These are phyloP conservation scores for Aphelinus atriplicis DNA, from an alignment of 1,140 invertebrate species.

Conservation along the genomic window DNA sequence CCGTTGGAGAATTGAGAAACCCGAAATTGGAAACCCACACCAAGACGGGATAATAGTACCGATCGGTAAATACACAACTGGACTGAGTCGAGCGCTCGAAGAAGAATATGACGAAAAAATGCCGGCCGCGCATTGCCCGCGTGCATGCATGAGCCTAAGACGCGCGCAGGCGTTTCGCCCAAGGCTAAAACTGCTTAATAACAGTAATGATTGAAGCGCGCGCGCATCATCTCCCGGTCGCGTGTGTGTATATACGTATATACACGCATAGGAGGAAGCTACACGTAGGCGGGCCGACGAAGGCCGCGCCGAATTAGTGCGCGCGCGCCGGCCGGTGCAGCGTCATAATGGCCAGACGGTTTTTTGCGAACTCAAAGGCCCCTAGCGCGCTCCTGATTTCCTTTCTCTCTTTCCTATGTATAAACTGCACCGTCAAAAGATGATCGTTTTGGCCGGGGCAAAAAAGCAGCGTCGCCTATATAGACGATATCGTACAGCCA, in stretches of 20 bases:
- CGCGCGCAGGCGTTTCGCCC: not conserved
- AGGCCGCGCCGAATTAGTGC: conserved; percentile 4
- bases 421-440: too few species aligned
- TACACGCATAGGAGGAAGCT: conserved; percentile 11
- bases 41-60: too few species aligned
- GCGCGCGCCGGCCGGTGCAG: not conserved
- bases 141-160: too few species aligned
- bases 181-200: conserved; percentile 13
- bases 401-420: not conserved
- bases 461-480: too few species aligned
- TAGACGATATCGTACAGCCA: too few species aligned
- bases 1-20: too few species aligned
- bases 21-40: too few species aligned
- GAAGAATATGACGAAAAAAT: too few species aligned
- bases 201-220: conserved; percentile 35
- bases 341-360: conserved; percentile 11
- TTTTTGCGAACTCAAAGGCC: not conserved
- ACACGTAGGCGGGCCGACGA: not conserved
- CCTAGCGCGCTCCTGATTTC: not conserved
- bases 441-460: too few species aligned
- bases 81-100: too few species aligned
- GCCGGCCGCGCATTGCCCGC: too few species aligned
- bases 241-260: not conserved
- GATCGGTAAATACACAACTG: too few species aligned
- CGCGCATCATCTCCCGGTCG: not conserved